Evolutionary conservation across 2,888 invertebrate species (phyloP).

Genomic region (Yponomeuta malinellus): DNA sequence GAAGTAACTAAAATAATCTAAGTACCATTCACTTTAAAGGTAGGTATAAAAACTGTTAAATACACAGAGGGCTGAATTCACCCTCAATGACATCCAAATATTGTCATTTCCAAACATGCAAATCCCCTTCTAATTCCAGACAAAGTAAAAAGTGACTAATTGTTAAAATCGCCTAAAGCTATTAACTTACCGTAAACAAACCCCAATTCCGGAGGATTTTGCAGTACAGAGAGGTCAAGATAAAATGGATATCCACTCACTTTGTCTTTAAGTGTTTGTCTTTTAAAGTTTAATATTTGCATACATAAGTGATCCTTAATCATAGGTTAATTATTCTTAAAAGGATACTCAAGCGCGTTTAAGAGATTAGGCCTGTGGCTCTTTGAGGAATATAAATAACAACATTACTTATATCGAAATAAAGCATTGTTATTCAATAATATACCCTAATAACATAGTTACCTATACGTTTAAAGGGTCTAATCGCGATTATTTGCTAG

Average conservation of each 20-base stretch:
- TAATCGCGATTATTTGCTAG: no score
- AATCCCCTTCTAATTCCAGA: constrained; percentile 28
- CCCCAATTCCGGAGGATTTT: no score
- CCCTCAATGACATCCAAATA: constrained; percentile 32
- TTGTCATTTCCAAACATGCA: constrained; percentile 42
- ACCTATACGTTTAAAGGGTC: neutral
- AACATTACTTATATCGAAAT: neutral
- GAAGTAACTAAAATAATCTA: no score
- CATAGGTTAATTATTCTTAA: constrained; percentile 8
- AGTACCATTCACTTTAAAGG: neutral
- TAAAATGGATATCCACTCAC: neutral
- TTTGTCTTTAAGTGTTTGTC: neutral
- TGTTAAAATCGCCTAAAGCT: constrained; percentile 38
- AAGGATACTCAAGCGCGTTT: neutral
- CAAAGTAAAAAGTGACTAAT: constrained; percentile 42
- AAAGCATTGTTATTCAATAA: neutral
- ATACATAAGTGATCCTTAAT: constrained; percentile 19
- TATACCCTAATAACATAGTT: neutral
- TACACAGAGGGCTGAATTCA: constrained; percentile 29
- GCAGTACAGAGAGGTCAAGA: no score
- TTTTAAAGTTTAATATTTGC: constrained; percentile 19
- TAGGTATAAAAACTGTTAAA: constrained; percentile 13
- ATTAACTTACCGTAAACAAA: constrained; percentile 23
- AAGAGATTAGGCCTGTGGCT: constrained; percentile 1
- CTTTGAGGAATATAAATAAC: neutral